A percentile compares a stretch with the other conserved stretches of the same genome.
These are phyloP conservation scores for Chondrilla cf. caribensis DNA, from an alignment of 37 sponge, comb jelly and placozoan genomes.

Conservation along the genomic window DNA sequence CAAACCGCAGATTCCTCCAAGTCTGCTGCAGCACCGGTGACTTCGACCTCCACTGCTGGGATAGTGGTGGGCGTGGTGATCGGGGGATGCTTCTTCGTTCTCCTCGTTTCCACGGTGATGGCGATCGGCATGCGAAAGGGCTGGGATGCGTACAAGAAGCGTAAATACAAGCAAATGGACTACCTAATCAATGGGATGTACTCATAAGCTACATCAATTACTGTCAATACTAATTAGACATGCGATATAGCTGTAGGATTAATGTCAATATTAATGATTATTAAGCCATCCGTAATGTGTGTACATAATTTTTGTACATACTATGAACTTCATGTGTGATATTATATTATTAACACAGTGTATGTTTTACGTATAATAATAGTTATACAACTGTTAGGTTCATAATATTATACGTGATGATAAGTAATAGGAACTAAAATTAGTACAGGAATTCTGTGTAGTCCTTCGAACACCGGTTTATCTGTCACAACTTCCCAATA, in stretches of 20 bases:
- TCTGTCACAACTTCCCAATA: no score
- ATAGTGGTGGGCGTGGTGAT: slow-evolving; percentile 39
- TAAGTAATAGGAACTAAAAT: no score
- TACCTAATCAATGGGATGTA: slow-evolving; percentile 89
- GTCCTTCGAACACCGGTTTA: no score
- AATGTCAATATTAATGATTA: neutral
- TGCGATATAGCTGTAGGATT: no score
- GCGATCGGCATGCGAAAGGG: slow-evolving; percentile 27
- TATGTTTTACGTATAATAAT: no score
- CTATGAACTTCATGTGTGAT: neutral
- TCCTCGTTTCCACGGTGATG: slow-evolving; percentile 36
- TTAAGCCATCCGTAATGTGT: neutral
- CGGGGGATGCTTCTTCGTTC: slow-evolving; percentile 23
- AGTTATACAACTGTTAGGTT: no score
- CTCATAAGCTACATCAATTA: slow-evolving; percentile 25
- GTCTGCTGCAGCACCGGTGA: neutral
- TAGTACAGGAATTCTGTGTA: no score
- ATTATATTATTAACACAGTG: neutral
- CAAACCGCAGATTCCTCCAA: neutral
- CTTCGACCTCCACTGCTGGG: slow-evolving; percentile 8
- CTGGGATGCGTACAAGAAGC: slow-evolving; percentile 10
- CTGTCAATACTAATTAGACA: neutral
- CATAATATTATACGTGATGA: no score
- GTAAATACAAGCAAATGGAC: slow-evolving; percentile 64
- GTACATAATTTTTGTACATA: neutral